Evolutionary conservation across 2,113 vertebrate species (phyloP).

Genomic region (Oncorhynchus kisutch): DNA sequence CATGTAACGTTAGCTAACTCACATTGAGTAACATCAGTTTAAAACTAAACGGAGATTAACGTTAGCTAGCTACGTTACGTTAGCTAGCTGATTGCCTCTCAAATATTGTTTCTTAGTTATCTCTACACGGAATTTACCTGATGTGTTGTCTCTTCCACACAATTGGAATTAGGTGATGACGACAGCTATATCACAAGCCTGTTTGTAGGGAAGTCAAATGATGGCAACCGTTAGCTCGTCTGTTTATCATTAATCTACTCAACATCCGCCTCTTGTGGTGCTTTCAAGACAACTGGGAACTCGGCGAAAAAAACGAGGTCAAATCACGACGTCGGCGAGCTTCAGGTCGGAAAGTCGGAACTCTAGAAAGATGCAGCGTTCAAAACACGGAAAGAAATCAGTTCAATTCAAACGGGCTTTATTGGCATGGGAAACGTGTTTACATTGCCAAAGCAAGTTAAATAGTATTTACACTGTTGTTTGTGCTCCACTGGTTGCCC

Average conservation of each 20-base stretch:
- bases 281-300: conserved; percentile 5
- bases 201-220: background rate
- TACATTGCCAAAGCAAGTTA: too few relatives aligned
- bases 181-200: background rate
- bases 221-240: conserved; percentile 25
- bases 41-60: background rate
- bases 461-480: too few relatives aligned
- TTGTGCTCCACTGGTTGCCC: too few relatives aligned
- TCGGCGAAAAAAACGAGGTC: too few relatives aligned
- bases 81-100: background rate
- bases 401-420: too few relatives aligned
- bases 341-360: too few relatives aligned
- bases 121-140: background rate
- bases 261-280: conserved; percentile 27
- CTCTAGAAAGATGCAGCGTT: too few relatives aligned
- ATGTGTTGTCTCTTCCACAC: background rate
- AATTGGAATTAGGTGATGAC: background rate
- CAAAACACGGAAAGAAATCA: too few relatives aligned
- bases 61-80: background rate
- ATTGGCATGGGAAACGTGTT: too few relatives aligned
- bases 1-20: background rate
- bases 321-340: too few relatives aligned
- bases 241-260: conserved; percentile 28
- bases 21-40: background rate
- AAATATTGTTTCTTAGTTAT: background rate